These are phyloP conservation scores for Hylaea fasciaria DNA, from an alignment of 2,888 invertebrate species.

Conservation along the genomic window DNA sequence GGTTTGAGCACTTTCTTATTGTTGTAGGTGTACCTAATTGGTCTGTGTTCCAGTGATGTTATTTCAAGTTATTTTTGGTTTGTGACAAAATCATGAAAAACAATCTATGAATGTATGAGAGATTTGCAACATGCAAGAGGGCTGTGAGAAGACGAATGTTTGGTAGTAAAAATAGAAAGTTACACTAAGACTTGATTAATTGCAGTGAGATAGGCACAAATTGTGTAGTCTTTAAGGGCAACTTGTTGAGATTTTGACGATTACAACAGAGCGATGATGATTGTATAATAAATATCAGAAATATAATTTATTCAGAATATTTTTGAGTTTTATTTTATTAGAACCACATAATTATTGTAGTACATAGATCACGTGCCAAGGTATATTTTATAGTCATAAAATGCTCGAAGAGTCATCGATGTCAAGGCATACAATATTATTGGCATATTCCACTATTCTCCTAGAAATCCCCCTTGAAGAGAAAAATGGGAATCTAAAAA, in stretches of 20 bases:
- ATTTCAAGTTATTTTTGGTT: conserved; percentile 30
- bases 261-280: conserved; percentile 73
- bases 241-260: conserved; percentile 78
- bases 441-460: too few relatives aligned
- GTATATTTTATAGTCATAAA: too few relatives aligned
- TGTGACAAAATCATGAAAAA: conserved; percentile 33
- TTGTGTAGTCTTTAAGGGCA: conserved; percentile 65
- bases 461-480: too few relatives aligned
- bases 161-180: conserved; percentile 17
- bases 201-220: conserved; percentile 75
- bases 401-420: too few relatives aligned
- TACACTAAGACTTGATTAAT: conserved; percentile 31
- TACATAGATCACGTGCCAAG: too few relatives aligned
- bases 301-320: conserved; percentile 81
- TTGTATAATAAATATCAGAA: conserved; percentile 71
- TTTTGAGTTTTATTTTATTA: conserved; percentile 26
- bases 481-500: too few relatives aligned
- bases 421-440: too few relatives aligned
- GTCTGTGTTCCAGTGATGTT: conserved; percentile 33
- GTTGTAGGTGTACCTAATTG: conserved; percentile 35
- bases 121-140: conserved; percentile 3
- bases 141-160: conserved; percentile 29
- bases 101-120: conserved; percentile 20
- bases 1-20: conserved; percentile 34
- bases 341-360: too few relatives aligned